Percentiles rank a stretch among this genome's conserved stretches.
phyloP scores from a whole-genome alignment of 2,113 vertebrate genomes.

The Pogonocichla stellata region DNA sequence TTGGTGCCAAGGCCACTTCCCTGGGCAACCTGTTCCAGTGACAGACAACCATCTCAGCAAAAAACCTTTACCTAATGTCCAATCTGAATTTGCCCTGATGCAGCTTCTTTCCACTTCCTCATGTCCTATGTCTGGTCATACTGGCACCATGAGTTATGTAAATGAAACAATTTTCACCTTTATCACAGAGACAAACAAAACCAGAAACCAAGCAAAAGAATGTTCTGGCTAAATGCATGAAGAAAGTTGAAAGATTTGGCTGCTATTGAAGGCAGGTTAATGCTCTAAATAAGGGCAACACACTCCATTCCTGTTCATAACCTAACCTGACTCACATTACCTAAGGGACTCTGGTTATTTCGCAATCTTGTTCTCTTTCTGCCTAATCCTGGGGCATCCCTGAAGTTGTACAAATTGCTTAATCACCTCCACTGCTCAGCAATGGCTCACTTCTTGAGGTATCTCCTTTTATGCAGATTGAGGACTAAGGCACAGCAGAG shows the following conservation, averaged over 20 bases:
- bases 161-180: background rate
- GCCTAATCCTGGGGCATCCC: background rate
- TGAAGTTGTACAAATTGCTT: background rate
- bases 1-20: background rate
- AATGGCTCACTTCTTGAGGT: background rate
- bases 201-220: too few relatives aligned
- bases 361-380: background rate
- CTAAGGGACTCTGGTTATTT: background rate
- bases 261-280: background rate
- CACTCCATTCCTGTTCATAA: background rate
- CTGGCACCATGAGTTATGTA: background rate
- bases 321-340: background rate
- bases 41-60: fast-evolving
- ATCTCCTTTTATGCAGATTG: background rate
- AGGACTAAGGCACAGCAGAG: background rate
- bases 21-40: background rate
- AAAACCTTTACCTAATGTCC: background rate
- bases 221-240: background rate
- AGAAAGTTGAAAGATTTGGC: background rate
- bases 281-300: background rate
- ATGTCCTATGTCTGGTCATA: fast-evolving
- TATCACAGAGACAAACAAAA: background rate
- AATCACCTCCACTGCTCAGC: background rate
- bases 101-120: background rate
- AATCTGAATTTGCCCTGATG: background rate